phyloP scores from a whole-genome alignment of 2,888 invertebrate species.

The Crepidodera aurea region DNA sequence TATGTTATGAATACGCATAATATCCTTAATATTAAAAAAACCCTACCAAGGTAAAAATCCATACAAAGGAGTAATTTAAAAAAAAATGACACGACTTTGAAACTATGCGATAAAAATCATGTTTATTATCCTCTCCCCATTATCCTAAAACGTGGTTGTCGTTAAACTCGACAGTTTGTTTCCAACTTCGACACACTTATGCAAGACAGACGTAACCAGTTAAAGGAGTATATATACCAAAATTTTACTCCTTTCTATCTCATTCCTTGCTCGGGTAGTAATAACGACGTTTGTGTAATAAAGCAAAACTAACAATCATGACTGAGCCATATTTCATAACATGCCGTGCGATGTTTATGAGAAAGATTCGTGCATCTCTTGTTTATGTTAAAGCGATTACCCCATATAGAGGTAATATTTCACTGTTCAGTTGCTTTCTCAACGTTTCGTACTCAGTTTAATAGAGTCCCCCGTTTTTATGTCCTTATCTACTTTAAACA shows the following conservation, averaged over 20 bases:
- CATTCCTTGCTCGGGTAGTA: background rate
- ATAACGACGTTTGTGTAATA: slow-evolving; percentile 12
- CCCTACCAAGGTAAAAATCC: too few relatives aligned
- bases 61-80: too few relatives aligned
- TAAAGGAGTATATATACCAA: too few relatives aligned
- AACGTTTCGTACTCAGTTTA: slow-evolving; percentile 22
- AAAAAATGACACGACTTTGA: too few relatives aligned
- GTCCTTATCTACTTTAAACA: slow-evolving; percentile 10
- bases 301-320: slow-evolving; percentile 22
- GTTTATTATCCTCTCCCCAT: too few relatives aligned
- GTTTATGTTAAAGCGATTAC: slow-evolving; percentile 34
- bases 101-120: too few relatives aligned
- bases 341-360: slow-evolving; percentile 55
- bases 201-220: too few relatives aligned
- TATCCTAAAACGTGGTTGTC: too few relatives aligned
- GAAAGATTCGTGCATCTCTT: slow-evolving; percentile 30
- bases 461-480: slow-evolving; percentile 9
- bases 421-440: slow-evolving; percentile 12
- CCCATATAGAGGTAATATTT: slow-evolving; percentile 18
- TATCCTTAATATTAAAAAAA: too few relatives aligned
- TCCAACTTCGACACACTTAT: too few relatives aligned
- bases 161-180: too few relatives aligned
- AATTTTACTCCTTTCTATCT: background rate
- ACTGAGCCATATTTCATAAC: slow-evolving; percentile 26
- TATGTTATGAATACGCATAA: too few relatives aligned